These are phyloP conservation scores for Torymus tubicola DNA, from an alignment of 2,888 invertebrate genomes.

Conservation along the genomic window DNA sequence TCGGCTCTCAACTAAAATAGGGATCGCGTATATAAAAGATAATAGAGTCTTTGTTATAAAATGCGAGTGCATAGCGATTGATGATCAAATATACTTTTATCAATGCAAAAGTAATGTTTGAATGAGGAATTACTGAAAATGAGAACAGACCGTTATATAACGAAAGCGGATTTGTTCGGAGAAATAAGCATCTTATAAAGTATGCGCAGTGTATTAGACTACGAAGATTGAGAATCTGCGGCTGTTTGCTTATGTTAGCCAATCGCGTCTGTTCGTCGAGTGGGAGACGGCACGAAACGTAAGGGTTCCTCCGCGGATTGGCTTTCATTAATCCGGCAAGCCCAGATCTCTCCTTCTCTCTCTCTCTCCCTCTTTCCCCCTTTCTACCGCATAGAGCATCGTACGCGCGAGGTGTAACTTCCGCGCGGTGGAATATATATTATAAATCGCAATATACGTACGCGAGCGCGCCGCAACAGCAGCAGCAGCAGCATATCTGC, in stretches of 20 bases:
- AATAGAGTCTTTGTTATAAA: too few relatives aligned
- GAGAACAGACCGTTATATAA: too few relatives aligned
- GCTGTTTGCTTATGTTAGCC: slow-evolving; percentile 26
- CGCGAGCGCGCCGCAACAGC: slow-evolving; percentile 63
- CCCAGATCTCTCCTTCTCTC: slow-evolving; percentile 64
- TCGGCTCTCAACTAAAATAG: slow-evolving; percentile 14
- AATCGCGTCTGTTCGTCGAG: slow-evolving; percentile 19
- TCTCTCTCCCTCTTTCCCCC: slow-evolving; percentile 59
- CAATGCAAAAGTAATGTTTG: too few relatives aligned
- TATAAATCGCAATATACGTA: slow-evolving; percentile 72
- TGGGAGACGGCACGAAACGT: slow-evolving; percentile 65
- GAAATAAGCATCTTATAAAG: neutral
- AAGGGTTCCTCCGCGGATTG: slow-evolving; percentile 70
- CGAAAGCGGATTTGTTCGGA: neutral
- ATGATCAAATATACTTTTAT: too few relatives aligned
- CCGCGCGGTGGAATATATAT: slow-evolving; percentile 63
- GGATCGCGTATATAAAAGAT: neutral
- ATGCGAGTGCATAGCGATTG: too few relatives aligned
- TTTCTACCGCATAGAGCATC: slow-evolving; percentile 30
- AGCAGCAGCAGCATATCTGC: slow-evolving; percentile 69
- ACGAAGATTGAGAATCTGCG: neutral
- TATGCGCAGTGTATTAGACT: neutral
- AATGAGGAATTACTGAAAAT: too few relatives aligned
- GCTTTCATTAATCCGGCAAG: slow-evolving; percentile 75
- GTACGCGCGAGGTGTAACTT: slow-evolving; percentile 57